Percentiles rank a stretch among this genome's conserved stretches.
Evolutionary conservation across 1,140 invertebrate species (phyloP).

Genomic region (Cyrtorhinus lividipennis): DNA sequence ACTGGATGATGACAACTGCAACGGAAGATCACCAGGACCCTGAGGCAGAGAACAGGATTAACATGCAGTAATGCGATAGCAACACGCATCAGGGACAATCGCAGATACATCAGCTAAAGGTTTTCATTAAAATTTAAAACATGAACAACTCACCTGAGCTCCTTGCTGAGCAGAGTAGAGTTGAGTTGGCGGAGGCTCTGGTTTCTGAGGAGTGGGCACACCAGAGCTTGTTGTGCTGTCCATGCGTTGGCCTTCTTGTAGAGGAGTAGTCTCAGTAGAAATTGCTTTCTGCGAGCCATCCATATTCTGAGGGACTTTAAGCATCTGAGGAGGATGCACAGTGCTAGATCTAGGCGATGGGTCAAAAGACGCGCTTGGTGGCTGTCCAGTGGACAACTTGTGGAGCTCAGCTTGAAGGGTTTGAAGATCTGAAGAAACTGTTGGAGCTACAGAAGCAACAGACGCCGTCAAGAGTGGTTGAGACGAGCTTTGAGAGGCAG

Average conservation of each 20-base stretch:
- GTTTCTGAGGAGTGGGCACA: background rate
- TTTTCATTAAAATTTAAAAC: background rate
- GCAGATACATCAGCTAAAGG: background rate
- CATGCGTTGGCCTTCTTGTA: background rate
- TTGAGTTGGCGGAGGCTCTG: background rate
- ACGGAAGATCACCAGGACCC: background rate
- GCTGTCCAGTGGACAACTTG: background rate
- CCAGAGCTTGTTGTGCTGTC: background rate
- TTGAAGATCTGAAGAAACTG: background rate
- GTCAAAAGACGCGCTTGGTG: background rate
- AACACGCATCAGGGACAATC: background rate
- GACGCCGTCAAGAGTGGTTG: background rate
- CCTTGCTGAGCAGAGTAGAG: background rate
- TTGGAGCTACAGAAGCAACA: background rate
- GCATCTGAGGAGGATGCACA: conserved; percentile 9
- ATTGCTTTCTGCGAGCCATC: background rate
- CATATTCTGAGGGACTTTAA: background rate
- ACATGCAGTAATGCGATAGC: background rate
- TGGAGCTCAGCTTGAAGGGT: background rate
- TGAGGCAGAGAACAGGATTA: background rate
- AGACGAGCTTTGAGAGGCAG: background rate
- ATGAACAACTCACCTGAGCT: background rate
- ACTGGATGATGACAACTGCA: background rate
- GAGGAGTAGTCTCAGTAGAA: background rate
- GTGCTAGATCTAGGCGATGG: background rate